A percentile compares a stretch with the other conserved stretches of the same genome.
Evolutionary conservation across 1,140 invertebrate species (phyloP).

Genomic region (Helicoverpa zea): DNA sequence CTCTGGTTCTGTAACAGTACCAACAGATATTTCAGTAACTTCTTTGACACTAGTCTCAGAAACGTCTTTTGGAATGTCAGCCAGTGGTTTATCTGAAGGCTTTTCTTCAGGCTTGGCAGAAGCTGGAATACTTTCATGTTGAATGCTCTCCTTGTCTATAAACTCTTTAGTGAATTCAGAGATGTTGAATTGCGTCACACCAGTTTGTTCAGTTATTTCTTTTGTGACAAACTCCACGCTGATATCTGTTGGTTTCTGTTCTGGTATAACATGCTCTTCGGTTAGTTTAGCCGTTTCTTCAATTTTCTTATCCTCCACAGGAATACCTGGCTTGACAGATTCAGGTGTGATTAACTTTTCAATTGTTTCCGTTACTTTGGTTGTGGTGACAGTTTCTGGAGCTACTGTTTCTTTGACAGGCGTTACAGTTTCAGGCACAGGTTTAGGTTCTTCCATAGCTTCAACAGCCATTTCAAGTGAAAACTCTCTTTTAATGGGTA

Average conservation of each 20-base stretch:
- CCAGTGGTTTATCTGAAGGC: background rate
- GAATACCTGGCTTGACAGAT: background rate
- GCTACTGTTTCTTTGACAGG: background rate
- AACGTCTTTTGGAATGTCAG: slow-evolving; percentile 1
- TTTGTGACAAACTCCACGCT: slow-evolving; percentile 5
- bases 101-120: background rate
- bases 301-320: slow-evolving; percentile 4
- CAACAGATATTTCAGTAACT: background rate
- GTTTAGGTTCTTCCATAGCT: slow-evolving; percentile 88
- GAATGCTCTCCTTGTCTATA: slow-evolving; percentile 13
- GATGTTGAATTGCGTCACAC: slow-evolving; percentile 5
- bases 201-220: slow-evolving; percentile 10
- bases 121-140: background rate
- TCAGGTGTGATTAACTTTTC: background rate
- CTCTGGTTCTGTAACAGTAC: slow-evolving; percentile 8
- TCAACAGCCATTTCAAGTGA: slow-evolving; percentile 87
- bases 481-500: background rate
- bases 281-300: background rate
- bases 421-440: background rate
- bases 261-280: background rate
- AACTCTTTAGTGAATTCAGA: slow-evolving; percentile 14
- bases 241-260: slow-evolving; percentile 16
- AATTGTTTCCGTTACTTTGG: slow-evolving; percentile 2
- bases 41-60: background rate
- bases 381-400: slow-evolving; percentile 58